Percentiles rank a stretch among this genome's conserved stretches.
phyloP scores from a whole-genome alignment of 1,140 invertebrate genomes.

The Calliphora vicina region DNA sequence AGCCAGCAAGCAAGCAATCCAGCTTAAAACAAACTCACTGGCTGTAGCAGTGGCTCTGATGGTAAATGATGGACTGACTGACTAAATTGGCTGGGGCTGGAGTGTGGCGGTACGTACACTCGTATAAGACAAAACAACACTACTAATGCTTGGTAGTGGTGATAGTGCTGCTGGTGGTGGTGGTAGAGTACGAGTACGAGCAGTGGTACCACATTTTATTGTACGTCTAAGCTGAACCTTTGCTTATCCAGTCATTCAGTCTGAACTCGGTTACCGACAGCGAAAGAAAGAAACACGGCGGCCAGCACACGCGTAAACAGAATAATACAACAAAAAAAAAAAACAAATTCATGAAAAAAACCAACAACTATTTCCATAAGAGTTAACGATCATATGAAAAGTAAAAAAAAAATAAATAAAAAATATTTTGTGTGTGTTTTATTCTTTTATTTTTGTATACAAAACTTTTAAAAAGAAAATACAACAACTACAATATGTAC shows the following conservation, averaged over 20 bases:
- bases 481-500: neutral
- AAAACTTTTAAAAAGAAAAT: neutral
- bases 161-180: neutral
- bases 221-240: conserved; percentile 60
- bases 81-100: neutral
- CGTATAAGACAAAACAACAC: conserved; percentile 1
- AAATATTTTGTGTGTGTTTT: neutral
- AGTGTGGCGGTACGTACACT: neutral
- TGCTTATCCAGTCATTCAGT: conserved; percentile 63
- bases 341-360: neutral
- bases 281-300: conserved; percentile 53
- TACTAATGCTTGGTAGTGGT: neutral
- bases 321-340: no score
- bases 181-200: no score
- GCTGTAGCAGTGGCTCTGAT: neutral
- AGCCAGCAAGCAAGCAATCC: neutral
- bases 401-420: neutral
- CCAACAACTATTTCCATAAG: neutral
- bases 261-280: conserved; percentile 61
- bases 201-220: conserved; percentile 36
- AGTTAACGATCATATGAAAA: neutral
- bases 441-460: neutral
- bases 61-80: neutral
- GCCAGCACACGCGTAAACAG: conserved; percentile 10
- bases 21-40: neutral